Evolutionary conservation across 64 coral and sea anemone genomes (phyloP).

Genomic region (Stichodactyla mertensii): DNA sequence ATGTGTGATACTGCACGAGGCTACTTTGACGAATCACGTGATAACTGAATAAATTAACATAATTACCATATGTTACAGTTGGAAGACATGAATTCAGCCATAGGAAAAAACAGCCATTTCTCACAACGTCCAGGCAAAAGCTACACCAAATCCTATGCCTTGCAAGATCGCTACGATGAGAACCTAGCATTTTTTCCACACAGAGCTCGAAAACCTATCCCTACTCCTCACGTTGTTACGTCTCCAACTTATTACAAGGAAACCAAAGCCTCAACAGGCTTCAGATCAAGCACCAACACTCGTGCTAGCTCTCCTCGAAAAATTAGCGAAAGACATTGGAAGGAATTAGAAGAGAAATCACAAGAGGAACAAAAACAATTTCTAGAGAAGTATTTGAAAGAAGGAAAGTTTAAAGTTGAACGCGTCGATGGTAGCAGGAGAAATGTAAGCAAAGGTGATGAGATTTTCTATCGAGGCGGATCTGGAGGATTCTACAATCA

Average conservation of each 20-base stretch:
- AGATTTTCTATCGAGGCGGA: background rate
- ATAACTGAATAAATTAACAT: too few species aligned
- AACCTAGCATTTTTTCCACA: too few species aligned
- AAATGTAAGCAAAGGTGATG: background rate
- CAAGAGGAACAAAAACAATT: background rate
- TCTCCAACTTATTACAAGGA: too few species aligned
- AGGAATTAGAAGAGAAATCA: background rate
- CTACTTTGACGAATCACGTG: too few species aligned
- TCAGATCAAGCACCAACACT: too few species aligned
- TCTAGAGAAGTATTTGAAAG: background rate
- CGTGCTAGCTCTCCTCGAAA: background rate
- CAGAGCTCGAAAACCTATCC: too few species aligned
- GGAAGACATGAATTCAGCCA: background rate
- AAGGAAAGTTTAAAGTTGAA: background rate
- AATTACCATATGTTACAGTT: too few species aligned
- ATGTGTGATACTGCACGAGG: too few species aligned
- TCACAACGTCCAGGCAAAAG: background rate
- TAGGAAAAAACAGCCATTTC: background rate
- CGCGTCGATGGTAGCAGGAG: background rate
- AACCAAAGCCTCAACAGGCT: too few species aligned
- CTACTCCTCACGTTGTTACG: too few species aligned
- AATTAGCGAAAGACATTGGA: background rate
- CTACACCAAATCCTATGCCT: background rate
- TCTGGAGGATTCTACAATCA: background rate
- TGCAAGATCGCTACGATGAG: too few species aligned